Evolutionary conservation across 2,113 vertebrate genomes (phyloP).

Genomic region (Colinus virginianus): DNA sequence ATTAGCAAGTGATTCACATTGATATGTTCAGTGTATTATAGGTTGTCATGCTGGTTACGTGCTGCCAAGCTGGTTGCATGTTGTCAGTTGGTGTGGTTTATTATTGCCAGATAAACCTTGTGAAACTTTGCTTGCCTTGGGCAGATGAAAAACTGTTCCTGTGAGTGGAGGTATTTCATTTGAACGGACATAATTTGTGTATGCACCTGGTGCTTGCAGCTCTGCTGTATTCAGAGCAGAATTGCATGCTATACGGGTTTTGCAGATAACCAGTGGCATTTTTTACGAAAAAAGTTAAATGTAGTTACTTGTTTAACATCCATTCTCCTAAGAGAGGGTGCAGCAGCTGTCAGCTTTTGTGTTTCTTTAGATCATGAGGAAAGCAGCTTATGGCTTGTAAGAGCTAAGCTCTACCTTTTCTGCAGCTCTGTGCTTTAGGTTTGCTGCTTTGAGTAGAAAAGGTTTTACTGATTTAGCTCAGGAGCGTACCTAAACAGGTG

Average conservation of each 20-base stretch:
- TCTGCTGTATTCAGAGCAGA: neutral
- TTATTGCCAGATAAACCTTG: neutral
- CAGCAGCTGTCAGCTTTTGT: neutral
- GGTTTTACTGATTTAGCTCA: neutral
- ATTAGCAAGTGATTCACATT: neutral
- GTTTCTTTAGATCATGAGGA: neutral
- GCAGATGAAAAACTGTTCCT: neutral
- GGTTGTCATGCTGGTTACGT: neutral
- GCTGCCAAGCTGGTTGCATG: neutral
- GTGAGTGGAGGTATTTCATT: neutral
- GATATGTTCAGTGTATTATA: neutral
- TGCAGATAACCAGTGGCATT: neutral
- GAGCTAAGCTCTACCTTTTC: neutral
- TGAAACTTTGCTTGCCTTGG: neutral
- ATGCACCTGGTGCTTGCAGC: neutral
- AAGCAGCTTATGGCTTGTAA: neutral
- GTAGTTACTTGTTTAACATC: neutral
- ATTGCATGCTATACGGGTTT: neutral
- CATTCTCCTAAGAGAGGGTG: neutral
- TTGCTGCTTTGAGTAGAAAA: neutral
- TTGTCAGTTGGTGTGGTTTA: neutral
- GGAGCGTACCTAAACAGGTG: neutral
- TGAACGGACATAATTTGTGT: neutral
- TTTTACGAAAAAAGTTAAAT: neutral
- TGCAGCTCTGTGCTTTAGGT: neutral